Evolutionary conservation across 2,797 vertebrate genomes (phyloP).

Genomic region (Pseudocheirus occidentalis): DNA sequence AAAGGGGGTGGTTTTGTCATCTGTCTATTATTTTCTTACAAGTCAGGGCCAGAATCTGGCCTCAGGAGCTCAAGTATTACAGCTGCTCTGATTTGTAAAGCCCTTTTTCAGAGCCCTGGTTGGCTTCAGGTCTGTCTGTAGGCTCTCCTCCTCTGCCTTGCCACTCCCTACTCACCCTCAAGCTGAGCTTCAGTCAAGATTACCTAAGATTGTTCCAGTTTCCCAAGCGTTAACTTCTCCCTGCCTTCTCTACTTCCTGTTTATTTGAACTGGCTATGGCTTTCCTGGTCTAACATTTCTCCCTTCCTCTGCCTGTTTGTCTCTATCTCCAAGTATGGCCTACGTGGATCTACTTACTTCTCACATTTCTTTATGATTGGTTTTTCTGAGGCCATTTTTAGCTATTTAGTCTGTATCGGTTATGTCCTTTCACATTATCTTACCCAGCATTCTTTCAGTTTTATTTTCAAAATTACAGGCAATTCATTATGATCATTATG

Average conservation of each 20-base stretch:
- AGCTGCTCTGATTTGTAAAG: background rate
- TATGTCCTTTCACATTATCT: background rate
- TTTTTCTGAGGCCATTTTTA: background rate
- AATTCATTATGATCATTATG: background rate
- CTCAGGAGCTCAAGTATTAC: background rate
- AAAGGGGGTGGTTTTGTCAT: background rate
- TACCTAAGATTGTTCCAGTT: background rate
- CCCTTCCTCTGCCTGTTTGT: background rate
- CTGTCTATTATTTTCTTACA: background rate
- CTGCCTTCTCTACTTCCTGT: background rate
- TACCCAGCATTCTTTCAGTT: background rate
- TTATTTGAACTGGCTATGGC: background rate
- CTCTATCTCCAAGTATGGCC: background rate
- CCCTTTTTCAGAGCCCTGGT: background rate
- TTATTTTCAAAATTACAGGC: background rate
- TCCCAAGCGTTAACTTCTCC: background rate
- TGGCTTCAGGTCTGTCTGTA: background rate
- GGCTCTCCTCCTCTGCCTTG: background rate
- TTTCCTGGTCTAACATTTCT: background rate
- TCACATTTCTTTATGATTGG: background rate
- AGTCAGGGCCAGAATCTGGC: background rate
- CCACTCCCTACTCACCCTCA: background rate
- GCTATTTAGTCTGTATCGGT: background rate
- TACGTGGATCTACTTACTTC: background rate
- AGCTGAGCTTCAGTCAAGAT: background rate